Conservation (phyloP, 2,888 invertebrate genomes). For the Agrochola circellaris region DNA sequence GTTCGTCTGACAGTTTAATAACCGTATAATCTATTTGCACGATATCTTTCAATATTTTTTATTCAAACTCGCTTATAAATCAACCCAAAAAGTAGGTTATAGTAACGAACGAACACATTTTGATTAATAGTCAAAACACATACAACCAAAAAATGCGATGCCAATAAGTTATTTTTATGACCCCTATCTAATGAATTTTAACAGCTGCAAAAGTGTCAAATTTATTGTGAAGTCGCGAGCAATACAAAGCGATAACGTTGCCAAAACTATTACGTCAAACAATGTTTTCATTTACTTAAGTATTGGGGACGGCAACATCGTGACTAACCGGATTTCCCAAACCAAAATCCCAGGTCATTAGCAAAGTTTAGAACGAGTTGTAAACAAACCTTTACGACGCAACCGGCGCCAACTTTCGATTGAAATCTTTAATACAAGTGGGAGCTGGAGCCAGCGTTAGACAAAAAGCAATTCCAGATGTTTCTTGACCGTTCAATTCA, state of each 20-base stretch:
- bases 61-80: constrained; percentile 30
- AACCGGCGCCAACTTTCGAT: constrained; percentile 63
- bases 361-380: constrained; percentile 60
- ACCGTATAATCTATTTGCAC: constrained; percentile 31
- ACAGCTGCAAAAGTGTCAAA: constrained; percentile 47
- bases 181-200: constrained; percentile 30
- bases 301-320: constrained; percentile 45
- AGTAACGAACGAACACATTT: constrained; percentile 23
- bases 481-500: constrained; percentile 72
- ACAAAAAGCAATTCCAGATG: constrained; percentile 60
- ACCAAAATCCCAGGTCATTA: constrained; percentile 60
- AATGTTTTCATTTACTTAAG: constrained; percentile 63
- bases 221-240: constrained; percentile 51
- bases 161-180: constrained; percentile 41
- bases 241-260: constrained; percentile 58
- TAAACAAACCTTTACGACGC: constrained; percentile 59
- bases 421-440: constrained; percentile 53
- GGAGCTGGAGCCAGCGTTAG: constrained; percentile 44
- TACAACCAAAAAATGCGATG: constrained; percentile 10
- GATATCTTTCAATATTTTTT: constrained; percentile 20
- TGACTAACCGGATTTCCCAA: constrained; percentile 72
- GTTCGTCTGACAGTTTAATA: constrained; percentile 21
- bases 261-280: constrained; percentile 69
- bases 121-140: constrained; percentile 42
- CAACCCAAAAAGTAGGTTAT: constrained; percentile 33